These are phyloP conservation scores for Lanius collurio DNA, from an alignment of 2,113 vertebrate genomes.

Conservation along the genomic window DNA sequence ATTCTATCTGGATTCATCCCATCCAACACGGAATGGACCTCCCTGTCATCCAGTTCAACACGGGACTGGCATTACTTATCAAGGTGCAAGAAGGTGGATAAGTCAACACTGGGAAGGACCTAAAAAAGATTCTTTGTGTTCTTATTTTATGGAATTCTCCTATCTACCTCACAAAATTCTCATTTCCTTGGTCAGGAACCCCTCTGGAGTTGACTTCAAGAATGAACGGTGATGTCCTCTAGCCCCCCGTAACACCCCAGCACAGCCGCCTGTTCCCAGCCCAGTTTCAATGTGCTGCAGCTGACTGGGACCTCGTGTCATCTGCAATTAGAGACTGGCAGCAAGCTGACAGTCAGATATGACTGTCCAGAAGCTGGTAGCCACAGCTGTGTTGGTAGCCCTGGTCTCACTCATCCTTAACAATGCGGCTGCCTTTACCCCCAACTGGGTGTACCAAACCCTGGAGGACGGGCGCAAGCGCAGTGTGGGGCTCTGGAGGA, in stretches of 20 bases:
- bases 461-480: constrained; percentile 91
- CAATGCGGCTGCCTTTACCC: constrained; percentile 91
- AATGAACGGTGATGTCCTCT: constrained; percentile 98
- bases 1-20: background rate
- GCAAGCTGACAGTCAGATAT: constrained; percentile 73
- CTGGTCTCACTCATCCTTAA: constrained; percentile 94
- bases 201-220: constrained; percentile 67
- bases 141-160: constrained; percentile 67
- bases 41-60: constrained; percentile 64
- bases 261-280: background rate
- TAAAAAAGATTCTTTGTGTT: background rate
- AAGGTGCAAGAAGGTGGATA: constrained; percentile 92
- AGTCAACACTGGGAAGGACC: constrained; percentile 19
- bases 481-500: constrained; percentile 93
- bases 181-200: background rate
- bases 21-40: constrained; percentile 82
- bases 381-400: constrained; percentile 90
- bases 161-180: background rate
- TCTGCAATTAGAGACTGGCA: constrained; percentile 26
- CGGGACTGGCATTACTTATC: constrained; percentile 73
- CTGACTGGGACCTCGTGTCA: constrained; percentile 29
- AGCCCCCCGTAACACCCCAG: constrained; percentile 70
- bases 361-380: constrained; percentile 93
- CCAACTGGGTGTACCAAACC: constrained; percentile 92
- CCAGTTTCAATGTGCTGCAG: constrained; percentile 42